These are phyloP conservation scores for Pocillopora verrucosa DNA, from an alignment of 64 coral and sea anemone genomes.

Conservation along the genomic window DNA sequence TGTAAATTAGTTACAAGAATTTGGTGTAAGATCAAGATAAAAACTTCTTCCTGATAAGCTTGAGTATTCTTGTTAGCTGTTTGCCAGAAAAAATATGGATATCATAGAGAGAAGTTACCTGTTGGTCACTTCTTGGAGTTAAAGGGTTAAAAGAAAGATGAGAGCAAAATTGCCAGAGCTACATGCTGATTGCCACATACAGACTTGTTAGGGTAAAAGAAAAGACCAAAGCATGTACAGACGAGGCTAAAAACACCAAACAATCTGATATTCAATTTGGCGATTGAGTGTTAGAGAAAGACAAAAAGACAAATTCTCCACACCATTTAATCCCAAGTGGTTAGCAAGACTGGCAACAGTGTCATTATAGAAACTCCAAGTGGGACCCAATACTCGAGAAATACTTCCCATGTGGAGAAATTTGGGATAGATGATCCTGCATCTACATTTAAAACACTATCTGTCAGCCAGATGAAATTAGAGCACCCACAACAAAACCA, in stretches of 20 bases:
- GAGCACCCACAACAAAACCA: background rate
- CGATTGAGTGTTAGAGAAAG: constrained; percentile 15
- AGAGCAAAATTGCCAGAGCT: too few species aligned
- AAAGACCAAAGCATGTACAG: background rate
- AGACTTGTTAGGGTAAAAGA: background rate
- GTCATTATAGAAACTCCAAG: constrained; percentile 10
- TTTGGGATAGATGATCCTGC: constrained; percentile 9
- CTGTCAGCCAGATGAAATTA: constrained; percentile 2
- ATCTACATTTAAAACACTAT: background rate
- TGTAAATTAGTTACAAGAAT: too few species aligned
- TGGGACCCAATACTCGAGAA: background rate
- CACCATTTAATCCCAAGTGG: background rate
- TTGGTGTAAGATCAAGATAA: too few species aligned
- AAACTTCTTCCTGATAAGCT: too few species aligned
- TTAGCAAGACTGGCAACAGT: background rate
- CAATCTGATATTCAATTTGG: constrained; percentile 3
- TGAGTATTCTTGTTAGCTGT: too few species aligned
- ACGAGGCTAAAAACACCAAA: background rate
- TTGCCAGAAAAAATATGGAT: too few species aligned
- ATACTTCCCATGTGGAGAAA: background rate
- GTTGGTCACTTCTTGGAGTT: too few species aligned
- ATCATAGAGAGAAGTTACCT: too few species aligned
- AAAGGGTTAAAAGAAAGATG: background rate
- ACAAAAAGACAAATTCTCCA: constrained; percentile 33
- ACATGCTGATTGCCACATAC: background rate